These are phyloP conservation scores for Scaptodrosophila lebanonensis DNA, from an alignment of 1,140 invertebrate species.

Conservation along the genomic window DNA sequence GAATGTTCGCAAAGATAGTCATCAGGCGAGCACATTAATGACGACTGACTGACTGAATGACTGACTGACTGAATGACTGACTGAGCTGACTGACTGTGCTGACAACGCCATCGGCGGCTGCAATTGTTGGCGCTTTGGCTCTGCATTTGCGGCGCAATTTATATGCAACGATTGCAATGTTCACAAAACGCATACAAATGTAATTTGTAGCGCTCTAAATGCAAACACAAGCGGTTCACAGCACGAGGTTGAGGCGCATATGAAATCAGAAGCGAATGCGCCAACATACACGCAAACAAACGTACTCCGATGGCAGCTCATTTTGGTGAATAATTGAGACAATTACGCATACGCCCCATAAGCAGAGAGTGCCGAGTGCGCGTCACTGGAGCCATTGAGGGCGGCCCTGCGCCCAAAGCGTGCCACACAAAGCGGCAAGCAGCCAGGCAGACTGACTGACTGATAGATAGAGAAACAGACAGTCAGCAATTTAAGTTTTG, in stretches of 20 bases:
- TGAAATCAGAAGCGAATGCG: constrained; percentile 57
- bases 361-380: constrained; percentile 12
- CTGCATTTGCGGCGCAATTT: constrained; percentile 71
- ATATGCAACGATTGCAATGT: constrained; percentile 72
- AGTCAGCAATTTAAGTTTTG: no score
- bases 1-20: constrained; percentile 68
- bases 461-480: constrained; percentile 7
- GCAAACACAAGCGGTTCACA: no score
- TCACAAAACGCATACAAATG: constrained; percentile 73
- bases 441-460: constrained; percentile 4
- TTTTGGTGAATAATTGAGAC: constrained; percentile 74
- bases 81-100: background rate
- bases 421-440: constrained; percentile 5
- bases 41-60: no score
- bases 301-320: constrained; percentile 53
- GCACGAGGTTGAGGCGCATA: constrained; percentile 63
- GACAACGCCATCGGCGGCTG: background rate
- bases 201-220: constrained; percentile 66
- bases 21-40: constrained; percentile 70
- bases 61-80: no score
- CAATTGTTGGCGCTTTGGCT: constrained; percentile 60
- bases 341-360: constrained; percentile 60
- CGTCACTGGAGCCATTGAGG: background rate
- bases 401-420: constrained; percentile 3
- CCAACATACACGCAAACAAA: constrained; percentile 30